Evolutionary conservation across 2,113 vertebrate species (phyloP).

Genomic region (Calyptommatus sinebrachiatus): DNA sequence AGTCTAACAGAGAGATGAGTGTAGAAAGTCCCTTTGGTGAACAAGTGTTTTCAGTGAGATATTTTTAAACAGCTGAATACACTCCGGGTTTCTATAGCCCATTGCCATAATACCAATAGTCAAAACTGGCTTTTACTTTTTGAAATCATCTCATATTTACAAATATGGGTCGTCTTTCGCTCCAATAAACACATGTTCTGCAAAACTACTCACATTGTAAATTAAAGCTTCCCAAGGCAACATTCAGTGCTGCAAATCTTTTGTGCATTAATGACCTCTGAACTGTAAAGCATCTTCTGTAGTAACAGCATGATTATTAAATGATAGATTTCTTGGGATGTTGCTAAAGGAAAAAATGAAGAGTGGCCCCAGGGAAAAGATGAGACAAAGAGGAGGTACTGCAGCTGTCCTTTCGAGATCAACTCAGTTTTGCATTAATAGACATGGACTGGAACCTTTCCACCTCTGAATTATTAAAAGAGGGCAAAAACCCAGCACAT

Average conservation of each 20-base stretch:
- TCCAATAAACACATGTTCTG: background rate
- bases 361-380: conserved; percentile 19
- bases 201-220: background rate
- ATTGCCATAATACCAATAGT: background rate
- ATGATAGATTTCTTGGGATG: conserved; percentile 37
- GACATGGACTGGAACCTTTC: conserved; percentile 16
- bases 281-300: conserved; percentile 10
- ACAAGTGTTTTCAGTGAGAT: too few species aligned
- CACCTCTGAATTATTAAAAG: conserved; percentile 22
- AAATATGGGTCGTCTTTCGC: background rate
- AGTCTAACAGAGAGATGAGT: too few species aligned
- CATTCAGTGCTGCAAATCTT: conserved; percentile 13
- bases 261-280: conserved; percentile 41
- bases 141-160: background rate
- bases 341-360: conserved; percentile 34
- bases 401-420: conserved; percentile 35
- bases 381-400: conserved; percentile 15
- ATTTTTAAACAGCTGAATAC: too few species aligned
- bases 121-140: background rate
- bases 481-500: background rate
- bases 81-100: background rate
- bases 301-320: conserved; percentile 30
- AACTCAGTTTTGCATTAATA: conserved; percentile 12
- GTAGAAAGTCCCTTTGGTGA: too few species aligned
- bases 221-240: conserved; percentile 27